Conservation (phyloP, 2,113 vertebrate genomes). For the Pachycephala philippinensis region DNA sequence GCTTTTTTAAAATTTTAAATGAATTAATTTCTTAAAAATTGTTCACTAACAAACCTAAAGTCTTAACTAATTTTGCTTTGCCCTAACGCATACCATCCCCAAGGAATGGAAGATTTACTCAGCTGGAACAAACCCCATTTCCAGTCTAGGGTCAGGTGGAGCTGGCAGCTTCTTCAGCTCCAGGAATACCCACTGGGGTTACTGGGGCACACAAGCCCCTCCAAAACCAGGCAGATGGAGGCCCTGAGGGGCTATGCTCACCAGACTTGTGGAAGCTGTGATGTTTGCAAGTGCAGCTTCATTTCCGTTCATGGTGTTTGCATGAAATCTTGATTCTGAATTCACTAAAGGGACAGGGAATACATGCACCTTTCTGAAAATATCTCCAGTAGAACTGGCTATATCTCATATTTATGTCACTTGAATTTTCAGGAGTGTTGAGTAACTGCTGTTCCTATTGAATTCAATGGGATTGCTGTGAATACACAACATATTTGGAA, state of each 20-base stretch:
- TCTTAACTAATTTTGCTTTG: conserved; percentile 1
- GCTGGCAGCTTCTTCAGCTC: neutral
- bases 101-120: neutral
- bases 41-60: neutral
- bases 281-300: neutral
- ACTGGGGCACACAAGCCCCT: neutral
- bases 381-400: neutral
- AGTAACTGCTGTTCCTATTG: neutral
- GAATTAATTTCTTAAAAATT: neutral
- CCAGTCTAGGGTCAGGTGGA: neutral
- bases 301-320: neutral
- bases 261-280: neutral
- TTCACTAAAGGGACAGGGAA: neutral
- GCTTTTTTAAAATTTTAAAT: neutral
- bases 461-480: conserved; percentile 1
- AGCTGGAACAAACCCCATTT: neutral
- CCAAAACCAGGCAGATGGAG: neutral
- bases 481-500: neutral
- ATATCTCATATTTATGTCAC: neutral
- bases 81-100: neutral
- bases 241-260: neutral
- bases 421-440: neutral
- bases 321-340: neutral
- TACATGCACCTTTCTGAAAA: neutral
- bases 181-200: neutral